phyloP scores from a whole-genome alignment of 2,113 vertebrate genomes.

The Rhinolophus ferrumequinum region DNA sequence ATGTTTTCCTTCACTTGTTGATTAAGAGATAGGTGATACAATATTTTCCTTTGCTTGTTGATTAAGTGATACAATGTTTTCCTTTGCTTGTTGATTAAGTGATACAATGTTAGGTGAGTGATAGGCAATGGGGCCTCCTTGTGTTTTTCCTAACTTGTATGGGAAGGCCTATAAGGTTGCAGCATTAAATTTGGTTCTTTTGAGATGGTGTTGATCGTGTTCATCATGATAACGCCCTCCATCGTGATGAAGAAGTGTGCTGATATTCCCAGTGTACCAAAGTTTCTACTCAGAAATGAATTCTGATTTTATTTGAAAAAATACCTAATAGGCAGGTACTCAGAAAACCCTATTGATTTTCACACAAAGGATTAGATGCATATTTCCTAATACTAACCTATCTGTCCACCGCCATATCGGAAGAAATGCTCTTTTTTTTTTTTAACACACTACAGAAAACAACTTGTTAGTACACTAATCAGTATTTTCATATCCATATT shows the following conservation, averaged over 20 bases:
- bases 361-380: not conserved
- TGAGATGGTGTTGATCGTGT: not conserved
- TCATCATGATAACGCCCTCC: not conserved
- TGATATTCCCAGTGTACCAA: not conserved
- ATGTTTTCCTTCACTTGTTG: too few species aligned
- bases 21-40: too few species aligned
- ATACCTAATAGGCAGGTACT: not conserved
- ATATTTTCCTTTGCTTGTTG: too few species aligned
- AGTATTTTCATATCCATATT: not conserved
- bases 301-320: not conserved
- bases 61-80: not conserved
- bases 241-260: not conserved
- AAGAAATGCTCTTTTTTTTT: not conserved
- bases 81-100: not conserved
- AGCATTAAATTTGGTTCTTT: not conserved
- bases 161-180: not conserved
- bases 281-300: not conserved
- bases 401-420: not conserved
- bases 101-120: not conserved
- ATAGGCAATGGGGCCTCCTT: not conserved
- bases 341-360: not conserved
- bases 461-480: not conserved
- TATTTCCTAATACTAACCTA: slow-evolving; percentile 20
- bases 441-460: not conserved
- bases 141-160: not conserved